Evolutionary conservation across 2,797 vertebrate genomes (phyloP).

Genomic region (Martes flavigula): DNA sequence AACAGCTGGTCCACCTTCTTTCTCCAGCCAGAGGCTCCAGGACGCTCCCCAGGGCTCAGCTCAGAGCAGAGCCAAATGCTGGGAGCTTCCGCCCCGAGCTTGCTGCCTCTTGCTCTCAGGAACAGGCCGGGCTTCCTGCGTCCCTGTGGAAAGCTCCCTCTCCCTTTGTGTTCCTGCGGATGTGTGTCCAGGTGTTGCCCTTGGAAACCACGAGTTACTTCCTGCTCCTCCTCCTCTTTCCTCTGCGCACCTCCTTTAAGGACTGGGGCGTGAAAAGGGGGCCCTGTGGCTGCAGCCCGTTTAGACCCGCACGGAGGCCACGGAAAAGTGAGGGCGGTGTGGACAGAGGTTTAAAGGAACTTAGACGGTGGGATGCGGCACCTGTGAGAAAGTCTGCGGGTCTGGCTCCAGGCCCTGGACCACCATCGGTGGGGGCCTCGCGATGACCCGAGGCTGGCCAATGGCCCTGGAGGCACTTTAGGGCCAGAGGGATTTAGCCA

Average conservation of each 20-base stretch:
- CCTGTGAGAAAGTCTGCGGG: fast-evolving
- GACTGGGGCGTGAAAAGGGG: not conserved
- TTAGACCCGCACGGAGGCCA: fast-evolving
- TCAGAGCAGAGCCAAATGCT: not conserved
- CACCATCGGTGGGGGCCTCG: fast-evolving
- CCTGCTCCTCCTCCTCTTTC: not conserved
- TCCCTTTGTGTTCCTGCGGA: not conserved
- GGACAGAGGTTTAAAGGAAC: not conserved
- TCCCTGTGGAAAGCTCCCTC: not conserved
- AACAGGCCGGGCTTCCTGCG: not conserved
- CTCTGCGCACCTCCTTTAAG: not conserved
- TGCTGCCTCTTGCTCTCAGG: not conserved
- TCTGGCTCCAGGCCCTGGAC: not conserved
- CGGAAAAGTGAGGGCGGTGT: not conserved
- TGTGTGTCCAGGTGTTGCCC: slow-evolving; percentile 22
- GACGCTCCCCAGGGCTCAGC: not conserved
- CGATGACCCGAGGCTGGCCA: fast-evolving
- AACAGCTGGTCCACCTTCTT: not conserved
- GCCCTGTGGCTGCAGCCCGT: not conserved
- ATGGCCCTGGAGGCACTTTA: not conserved
- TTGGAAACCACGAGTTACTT: slow-evolving; percentile 34
- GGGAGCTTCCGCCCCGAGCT: not conserved
- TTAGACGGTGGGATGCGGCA: not conserved
- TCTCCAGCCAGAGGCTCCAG: not conserved
- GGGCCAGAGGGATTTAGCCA: fast-evolving